Evolutionary conservation across 1,140 invertebrate genomes (phyloP).

Genomic region (Scylla paramamosain): DNA sequence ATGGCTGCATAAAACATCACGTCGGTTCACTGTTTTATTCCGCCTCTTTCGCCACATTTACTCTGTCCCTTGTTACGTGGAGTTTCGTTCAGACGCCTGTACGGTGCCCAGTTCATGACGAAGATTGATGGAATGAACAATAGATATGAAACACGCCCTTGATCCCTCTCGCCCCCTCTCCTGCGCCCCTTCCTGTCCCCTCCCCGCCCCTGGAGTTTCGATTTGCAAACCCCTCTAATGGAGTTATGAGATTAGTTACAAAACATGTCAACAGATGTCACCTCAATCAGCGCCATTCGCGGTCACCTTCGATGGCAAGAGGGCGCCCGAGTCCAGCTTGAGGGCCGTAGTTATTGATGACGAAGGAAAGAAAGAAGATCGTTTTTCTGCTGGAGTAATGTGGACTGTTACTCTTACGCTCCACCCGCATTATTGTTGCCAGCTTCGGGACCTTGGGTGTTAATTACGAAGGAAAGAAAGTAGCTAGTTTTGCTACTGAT

Average conservation of each 20-base stretch:
- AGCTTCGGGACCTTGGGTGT: too few species aligned
- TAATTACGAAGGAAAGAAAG: too few species aligned
- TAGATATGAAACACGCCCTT: neutral
- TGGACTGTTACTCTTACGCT: too few species aligned
- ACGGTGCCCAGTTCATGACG: neutral
- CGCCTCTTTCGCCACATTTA: neutral
- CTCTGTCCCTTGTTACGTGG: neutral
- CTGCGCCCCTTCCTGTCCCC: neutral
- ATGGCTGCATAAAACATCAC: neutral
- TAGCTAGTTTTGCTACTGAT: too few species aligned
- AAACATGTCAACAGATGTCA: conserved; percentile 75
- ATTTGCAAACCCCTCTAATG: conserved; percentile 70
- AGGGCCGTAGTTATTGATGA: neutral
- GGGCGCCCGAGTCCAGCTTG: conserved; percentile 44
- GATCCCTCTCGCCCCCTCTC: conserved; percentile 33
- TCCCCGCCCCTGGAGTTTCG: conserved; percentile 28
- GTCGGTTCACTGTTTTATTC: neutral
- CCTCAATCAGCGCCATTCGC: conserved; percentile 71
- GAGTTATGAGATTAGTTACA: conserved; percentile 75
- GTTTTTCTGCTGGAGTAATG: too few species aligned
- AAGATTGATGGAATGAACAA: neutral
- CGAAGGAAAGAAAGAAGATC: too few species aligned
- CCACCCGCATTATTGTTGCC: too few species aligned
- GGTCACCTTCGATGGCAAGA: conserved; percentile 58
- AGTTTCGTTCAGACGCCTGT: neutral